These are phyloP conservation scores for Clunio marinus DNA, from an alignment of 2,888 invertebrate genomes.

Conservation along the genomic window DNA sequence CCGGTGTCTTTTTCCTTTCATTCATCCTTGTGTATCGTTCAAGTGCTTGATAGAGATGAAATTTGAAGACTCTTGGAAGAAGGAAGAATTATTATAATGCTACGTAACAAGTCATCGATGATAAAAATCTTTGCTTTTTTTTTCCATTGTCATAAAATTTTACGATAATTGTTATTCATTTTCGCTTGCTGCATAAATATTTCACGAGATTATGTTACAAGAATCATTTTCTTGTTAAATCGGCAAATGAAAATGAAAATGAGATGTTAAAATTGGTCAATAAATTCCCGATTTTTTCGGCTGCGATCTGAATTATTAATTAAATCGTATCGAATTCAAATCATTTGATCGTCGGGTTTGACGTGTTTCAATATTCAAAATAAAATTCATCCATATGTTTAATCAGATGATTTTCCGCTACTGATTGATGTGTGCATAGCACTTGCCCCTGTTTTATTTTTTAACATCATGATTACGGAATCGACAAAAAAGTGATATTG, in stretches of 20 bases:
- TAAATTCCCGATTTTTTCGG: constrained; percentile 1
- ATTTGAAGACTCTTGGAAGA: constrained; percentile 15
- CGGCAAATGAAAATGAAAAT: not conserved
- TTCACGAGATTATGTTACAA: not conserved
- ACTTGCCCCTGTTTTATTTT: not conserved
- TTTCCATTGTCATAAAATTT: constrained; percentile 25
- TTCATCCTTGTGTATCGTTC: not conserved
- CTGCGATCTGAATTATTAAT: not conserved
- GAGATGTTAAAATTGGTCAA: not conserved
- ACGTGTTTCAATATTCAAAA: constrained; percentile 13
- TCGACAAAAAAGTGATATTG: constrained; percentile 16
- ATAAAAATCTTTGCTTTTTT: constrained; percentile 20
- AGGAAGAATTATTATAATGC: constrained; percentile 1
- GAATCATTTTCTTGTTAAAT: not conserved
- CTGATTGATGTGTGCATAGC: constrained; percentile 30
- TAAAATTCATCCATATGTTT: constrained; percentile 25
- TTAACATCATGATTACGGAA: constrained; percentile 11
- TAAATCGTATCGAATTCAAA: constrained; percentile 14
- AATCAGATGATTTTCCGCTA: constrained; percentile 24
- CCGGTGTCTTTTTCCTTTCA: constrained; percentile 18
- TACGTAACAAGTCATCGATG: constrained; percentile 23
- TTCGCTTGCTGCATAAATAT: not conserved
- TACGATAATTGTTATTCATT: constrained; percentile 33
- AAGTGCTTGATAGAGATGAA: not conserved
- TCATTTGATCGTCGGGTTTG: not conserved